Percentiles rank a stretch among this genome's conserved stretches.
Evolutionary conservation across 2,113 vertebrate species (phyloP).

Genomic region (Zosterops pallidus): DNA sequence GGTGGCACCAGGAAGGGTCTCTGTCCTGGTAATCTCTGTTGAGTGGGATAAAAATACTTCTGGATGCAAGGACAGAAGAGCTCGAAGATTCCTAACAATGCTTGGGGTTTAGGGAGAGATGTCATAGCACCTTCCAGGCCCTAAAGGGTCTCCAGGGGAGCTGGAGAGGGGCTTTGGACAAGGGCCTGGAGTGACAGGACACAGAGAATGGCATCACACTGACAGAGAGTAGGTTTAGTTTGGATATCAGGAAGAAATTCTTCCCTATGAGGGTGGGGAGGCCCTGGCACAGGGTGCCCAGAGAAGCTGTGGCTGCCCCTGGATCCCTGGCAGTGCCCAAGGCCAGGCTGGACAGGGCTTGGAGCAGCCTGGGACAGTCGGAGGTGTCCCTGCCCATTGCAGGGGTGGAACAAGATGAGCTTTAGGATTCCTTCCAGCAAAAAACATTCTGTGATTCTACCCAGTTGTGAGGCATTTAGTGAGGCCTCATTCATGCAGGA

Average conservation of each 20-base stretch:
- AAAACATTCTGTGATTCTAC: neutral
- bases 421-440: neutral
- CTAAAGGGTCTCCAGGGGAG: neutral
- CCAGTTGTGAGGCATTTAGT: neutral
- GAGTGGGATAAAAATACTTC: neutral
- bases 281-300: neutral
- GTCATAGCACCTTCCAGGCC: neutral
- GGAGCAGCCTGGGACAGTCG: neutral
- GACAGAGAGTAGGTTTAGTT: neutral
- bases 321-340: neutral
- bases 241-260: neutral
- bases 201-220: neutral
- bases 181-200: neutral
- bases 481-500: neutral
- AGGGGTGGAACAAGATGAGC: fast-evolving
- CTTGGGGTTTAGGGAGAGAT: neutral
- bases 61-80: neutral
- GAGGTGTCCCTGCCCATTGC: neutral
- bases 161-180: neutral
- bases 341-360: fast-evolving
- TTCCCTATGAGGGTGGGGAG: fast-evolving
- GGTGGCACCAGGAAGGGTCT: neutral
- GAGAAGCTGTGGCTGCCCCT: neutral
- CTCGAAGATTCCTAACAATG: neutral
- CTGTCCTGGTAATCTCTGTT: neutral